Evolutionary conservation across 2,797 vertebrate genomes (phyloP), one percentile per base, ranked within the genome.

Genomic region (Hemibagrus guttatus): DNA sequence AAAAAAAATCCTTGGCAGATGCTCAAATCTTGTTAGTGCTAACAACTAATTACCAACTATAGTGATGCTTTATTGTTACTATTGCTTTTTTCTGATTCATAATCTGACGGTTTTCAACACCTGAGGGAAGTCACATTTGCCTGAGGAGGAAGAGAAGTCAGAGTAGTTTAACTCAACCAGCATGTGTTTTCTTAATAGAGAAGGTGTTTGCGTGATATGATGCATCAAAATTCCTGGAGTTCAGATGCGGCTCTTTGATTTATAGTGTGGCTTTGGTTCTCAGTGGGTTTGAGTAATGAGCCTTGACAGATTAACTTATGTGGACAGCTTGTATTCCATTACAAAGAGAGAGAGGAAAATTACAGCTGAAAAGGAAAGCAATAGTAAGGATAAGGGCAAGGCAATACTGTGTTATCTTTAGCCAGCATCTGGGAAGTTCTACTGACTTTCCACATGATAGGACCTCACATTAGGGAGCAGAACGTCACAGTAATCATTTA

Each of bases 201-300:
- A 86, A 91, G 85, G 89, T 88, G 88, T 89, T 91, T 90, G 88
- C 17, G 28, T 89, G 86, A 89, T 86, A 89, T 88, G 80, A 90
- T 87, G 87, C 87, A 82, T 87, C 85, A 87, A 87, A 75, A 89
- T 89, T 90, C 87, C 89, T 88, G 89, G 87, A 89, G 89, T 88
- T 90, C 56, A 89, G 58, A 88, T 87, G 66, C 74, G 68, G 79
- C 83, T 79, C 85, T 89, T 88, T 91, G 82, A 91, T 91, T 91
- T 91, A 88, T 87, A 28, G 83, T 88, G 84, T 88, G 89, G 89
- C 87, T 91, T 91, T 90, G 71, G 52, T 87, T 89, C 72, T 89
- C 82, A 72, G 83, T 82, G 72, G 75, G 79, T 86, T 90, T 63
- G 59, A 59, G 81, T 85, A 90, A 88, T 86, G 83, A 83, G 31